Percentiles rank a stretch among this genome's conserved stretches.
Conservation (phyloP, 2,888 invertebrate species). For the Netelia inedita region DNA sequence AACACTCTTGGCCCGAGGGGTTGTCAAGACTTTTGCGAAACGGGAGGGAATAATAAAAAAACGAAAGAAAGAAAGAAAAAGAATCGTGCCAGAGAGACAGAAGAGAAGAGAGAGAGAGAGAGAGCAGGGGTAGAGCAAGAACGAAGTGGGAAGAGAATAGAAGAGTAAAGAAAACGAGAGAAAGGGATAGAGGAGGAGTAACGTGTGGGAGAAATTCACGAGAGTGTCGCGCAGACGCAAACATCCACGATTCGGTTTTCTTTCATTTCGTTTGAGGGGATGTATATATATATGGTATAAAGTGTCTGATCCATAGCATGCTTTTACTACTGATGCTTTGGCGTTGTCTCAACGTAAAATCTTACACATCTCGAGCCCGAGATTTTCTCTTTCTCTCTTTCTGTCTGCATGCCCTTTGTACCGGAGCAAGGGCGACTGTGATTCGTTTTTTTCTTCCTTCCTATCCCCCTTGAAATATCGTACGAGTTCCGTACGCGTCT, state of each 20-base stretch:
- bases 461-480: constrained; percentile 18
- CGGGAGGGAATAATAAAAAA: constrained; percentile 67
- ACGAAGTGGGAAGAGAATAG: constrained; percentile 8
- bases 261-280: constrained; percentile 46
- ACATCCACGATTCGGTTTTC: constrained; percentile 50
- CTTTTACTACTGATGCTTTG: constrained; percentile 57
- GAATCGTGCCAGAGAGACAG: background rate
- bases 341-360: constrained; percentile 56
- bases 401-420: constrained; percentile 49
- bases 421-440: constrained; percentile 57
- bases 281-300: constrained; percentile 6
- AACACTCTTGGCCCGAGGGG: constrained; percentile 77
- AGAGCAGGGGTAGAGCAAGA: constrained; percentile 15
- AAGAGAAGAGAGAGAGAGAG: constrained; percentile 5
- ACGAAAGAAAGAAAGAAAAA: constrained; percentile 35
- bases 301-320: constrained; percentile 55
- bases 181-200: constrained; percentile 39
- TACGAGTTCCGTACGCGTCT: constrained; percentile 21
- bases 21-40: constrained; percentile 75
- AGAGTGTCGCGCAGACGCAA: constrained; percentile 15
- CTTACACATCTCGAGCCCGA: constrained; percentile 22
- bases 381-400: constrained; percentile 50
- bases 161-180: constrained; percentile 3
- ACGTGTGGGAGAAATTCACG: constrained; percentile 46
- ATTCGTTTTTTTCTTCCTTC: constrained; percentile 45